Conservation (phyloP, 2,888 invertebrate species). For the Melanchra persicariae region DNA sequence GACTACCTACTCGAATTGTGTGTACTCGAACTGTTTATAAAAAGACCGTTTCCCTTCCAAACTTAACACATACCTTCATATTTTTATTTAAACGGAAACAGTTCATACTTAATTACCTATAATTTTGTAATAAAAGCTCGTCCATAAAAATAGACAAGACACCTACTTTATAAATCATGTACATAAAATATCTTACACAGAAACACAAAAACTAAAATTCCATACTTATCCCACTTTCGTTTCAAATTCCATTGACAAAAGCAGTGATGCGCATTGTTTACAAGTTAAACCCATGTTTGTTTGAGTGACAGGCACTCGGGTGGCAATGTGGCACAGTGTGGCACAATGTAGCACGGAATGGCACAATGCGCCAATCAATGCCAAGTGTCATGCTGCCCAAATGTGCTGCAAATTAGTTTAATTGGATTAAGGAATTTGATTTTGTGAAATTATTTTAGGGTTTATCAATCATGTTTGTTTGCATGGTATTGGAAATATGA, state of each 20-base stretch:
- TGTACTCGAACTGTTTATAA: too few species aligned
- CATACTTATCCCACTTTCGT: constrained; percentile 46
- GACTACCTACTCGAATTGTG: too few species aligned
- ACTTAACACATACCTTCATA: too few species aligned
- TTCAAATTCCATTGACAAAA: constrained; percentile 69
- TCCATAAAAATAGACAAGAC: too few species aligned
- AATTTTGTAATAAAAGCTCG: too few species aligned
- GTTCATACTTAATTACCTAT: too few species aligned
- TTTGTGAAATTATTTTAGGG: constrained; percentile 14
- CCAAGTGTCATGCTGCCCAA: constrained; percentile 66
- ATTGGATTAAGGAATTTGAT: constrained; percentile 44
- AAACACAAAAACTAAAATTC: constrained; percentile 17
- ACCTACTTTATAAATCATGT: too few species aligned
- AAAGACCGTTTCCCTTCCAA: too few species aligned
- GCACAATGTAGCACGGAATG: constrained; percentile 70
- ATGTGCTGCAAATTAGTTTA: constrained; percentile 59
- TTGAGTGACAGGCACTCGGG: constrained; percentile 81
- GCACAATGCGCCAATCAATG: constrained; percentile 77
- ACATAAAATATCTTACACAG: neutral
- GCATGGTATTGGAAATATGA: too few species aligned
- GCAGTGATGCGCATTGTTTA: constrained; percentile 81
- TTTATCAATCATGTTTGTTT: constrained; percentile 17
- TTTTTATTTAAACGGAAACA: too few species aligned
- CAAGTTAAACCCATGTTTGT: constrained; percentile 83
- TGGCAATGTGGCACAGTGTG: constrained; percentile 75